Percentiles rank a stretch among this genome's conserved stretches.
phyloP scores from a whole-genome alignment of 2,888 invertebrate genomes.

The Protophormia terraenovae region DNA sequence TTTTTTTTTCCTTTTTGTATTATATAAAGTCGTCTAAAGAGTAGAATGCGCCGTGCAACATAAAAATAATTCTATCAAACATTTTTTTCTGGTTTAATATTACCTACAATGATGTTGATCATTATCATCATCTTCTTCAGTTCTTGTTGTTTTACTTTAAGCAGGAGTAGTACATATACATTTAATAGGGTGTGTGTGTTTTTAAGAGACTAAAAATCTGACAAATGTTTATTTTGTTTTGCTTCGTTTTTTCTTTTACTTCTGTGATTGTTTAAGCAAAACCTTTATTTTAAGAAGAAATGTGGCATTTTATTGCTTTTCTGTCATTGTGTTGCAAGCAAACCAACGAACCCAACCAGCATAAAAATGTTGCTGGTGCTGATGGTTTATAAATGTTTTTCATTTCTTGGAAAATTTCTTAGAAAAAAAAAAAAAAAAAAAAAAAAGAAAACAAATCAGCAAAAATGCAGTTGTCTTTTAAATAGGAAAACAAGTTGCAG shows the following conservation, averaged over 20 bases:
- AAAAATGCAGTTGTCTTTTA: slow-evolving; percentile 29
- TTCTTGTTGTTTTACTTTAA: slow-evolving; percentile 14
- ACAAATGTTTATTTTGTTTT: slow-evolving; percentile 41
- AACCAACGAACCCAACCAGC: too few species aligned
- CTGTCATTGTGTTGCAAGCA: slow-evolving; percentile 4
- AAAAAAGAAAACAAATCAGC: not conserved
- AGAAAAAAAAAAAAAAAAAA: slow-evolving; percentile 17
- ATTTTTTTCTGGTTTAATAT: slow-evolving; percentile 33
- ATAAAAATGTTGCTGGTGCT: slow-evolving; percentile 43
- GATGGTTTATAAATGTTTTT: slow-evolving; percentile 33
- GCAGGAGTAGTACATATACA: not conserved
- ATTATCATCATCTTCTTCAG: slow-evolving; percentile 6
- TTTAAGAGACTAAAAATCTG: slow-evolving; percentile 37
- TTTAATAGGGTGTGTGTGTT: not conserved
- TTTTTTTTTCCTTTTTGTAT: not conserved
- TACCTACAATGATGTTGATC: slow-evolving; percentile 41
- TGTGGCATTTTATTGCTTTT: slow-evolving; percentile 52
- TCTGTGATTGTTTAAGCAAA: slow-evolving; percentile 31
- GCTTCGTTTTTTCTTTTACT: not conserved
- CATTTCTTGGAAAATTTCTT: slow-evolving; percentile 61
- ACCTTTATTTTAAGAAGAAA: slow-evolving; percentile 46
- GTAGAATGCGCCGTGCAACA: not conserved
- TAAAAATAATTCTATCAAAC: not conserved
- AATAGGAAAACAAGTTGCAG: slow-evolving; percentile 16
- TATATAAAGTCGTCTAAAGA: not conserved